phyloP scores from a whole-genome alignment of 2,797 vertebrate genomes.

The Nyctalus aviator region DNA sequence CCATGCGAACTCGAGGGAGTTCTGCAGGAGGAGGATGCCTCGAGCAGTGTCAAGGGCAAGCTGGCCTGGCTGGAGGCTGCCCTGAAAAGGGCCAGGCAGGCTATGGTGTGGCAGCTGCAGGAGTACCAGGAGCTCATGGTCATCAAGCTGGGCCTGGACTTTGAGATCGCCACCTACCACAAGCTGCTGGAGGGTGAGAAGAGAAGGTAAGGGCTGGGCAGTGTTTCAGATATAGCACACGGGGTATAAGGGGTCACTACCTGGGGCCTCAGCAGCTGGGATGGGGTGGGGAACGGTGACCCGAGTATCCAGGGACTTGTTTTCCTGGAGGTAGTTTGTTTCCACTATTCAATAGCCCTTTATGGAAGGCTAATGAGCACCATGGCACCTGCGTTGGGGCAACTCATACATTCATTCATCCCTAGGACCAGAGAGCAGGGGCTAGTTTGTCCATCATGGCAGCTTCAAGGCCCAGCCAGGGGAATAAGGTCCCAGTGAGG shows the following conservation, averaged over 20 bases:
- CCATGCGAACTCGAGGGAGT: conserved; percentile 21
- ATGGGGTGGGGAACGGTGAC: not conserved
- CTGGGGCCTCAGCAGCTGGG: not conserved
- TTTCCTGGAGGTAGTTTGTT: not conserved
- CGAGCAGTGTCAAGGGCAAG: conserved; percentile 30
- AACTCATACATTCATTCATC: not conserved
- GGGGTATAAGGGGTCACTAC: not conserved
- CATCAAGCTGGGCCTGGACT: conserved; percentile 62
- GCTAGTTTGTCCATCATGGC: not conserved
- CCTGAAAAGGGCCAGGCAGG: conserved; percentile 62
- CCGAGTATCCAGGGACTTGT: not conserved
- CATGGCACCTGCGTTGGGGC: not conserved
- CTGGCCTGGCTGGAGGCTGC: conserved; percentile 67
- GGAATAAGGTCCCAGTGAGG: not conserved
- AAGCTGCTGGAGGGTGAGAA: conserved; percentile 61
- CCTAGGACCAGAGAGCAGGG: not conserved
- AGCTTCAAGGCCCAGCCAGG: not conserved
- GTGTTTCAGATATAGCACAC: not conserved
- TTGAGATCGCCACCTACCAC: conserved; percentile 70
- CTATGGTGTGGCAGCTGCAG: not conserved
- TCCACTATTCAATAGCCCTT: not conserved
- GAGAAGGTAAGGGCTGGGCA: conserved; percentile 24
- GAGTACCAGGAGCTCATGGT: conserved; percentile 74
- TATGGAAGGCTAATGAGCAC: not conserved
- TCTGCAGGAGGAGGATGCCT: not conserved